Percentiles rank a stretch among this genome's conserved stretches.
Conservation (phyloP, 2,113 vertebrate genomes). For the human region GRCh38 chr7:76909001-76909500, state of each 20-base stretch:
- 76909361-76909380: neutral
- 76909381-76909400: neutral
- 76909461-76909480: conserved; percentile 7
- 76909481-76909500: neutral
- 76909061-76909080: neutral
- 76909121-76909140: neutral
- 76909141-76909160: neutral
- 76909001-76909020: neutral
- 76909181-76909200: neutral
- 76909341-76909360: neutral
- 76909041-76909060: neutral
- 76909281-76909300: neutral
- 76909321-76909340: neutral
- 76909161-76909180: neutral
- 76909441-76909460: conserved; percentile 9
- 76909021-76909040: neutral
- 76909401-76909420: neutral
- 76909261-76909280: conserved; percentile 2
- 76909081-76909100: neutral
- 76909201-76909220: neutral
- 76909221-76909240: neutral
- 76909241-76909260: neutral
- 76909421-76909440: neutral
- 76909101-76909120: neutral
- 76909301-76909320: neutral